A percentile compares a stretch with the other conserved stretches of the same genome.
phyloP scores from a whole-genome alignment of 2,888 invertebrate genomes.

The Pyrrhosoma nymphula region DNA sequence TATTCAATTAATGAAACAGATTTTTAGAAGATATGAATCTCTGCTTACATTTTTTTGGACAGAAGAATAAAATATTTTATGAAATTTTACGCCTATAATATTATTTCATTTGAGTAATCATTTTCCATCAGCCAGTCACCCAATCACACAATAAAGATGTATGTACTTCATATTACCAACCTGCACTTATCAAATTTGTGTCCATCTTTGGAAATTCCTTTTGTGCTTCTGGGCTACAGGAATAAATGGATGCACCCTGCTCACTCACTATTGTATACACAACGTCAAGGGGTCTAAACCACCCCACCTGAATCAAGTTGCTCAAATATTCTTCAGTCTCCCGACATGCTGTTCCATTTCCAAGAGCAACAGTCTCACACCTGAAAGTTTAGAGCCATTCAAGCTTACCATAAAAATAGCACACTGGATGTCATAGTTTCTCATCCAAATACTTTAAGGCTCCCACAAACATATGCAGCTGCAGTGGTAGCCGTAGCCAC shows the following conservation, averaged over 20 bases:
- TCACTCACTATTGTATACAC: constrained; percentile 92
- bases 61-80: too few relatives aligned
- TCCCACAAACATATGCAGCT: too few relatives aligned
- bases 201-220: constrained; percentile 91
- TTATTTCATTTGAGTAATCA: too few relatives aligned
- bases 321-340: constrained; percentile 90
- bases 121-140: too few relatives aligned
- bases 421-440: constrained; percentile 9
- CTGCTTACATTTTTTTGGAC: too few relatives aligned
- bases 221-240: constrained; percentile 90
- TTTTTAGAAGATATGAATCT: too few relatives aligned
- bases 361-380: constrained; percentile 90
- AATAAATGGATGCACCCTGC: constrained; percentile 95
- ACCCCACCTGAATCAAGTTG: constrained; percentile 80
- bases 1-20: too few relatives aligned
- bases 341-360: constrained; percentile 94
- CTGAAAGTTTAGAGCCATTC: constrained; percentile 77
- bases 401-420: constrained; percentile 70
- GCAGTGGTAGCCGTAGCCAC: too few relatives aligned
- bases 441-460: not conserved
- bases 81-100: too few relatives aligned
- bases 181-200: constrained; percentile 89
- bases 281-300: constrained; percentile 81
- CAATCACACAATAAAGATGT: too few relatives aligned
- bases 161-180: constrained; percentile 75